Conservation (phyloP, 2,113 vertebrate genomes). For the Etheostoma spectabile region DNA sequence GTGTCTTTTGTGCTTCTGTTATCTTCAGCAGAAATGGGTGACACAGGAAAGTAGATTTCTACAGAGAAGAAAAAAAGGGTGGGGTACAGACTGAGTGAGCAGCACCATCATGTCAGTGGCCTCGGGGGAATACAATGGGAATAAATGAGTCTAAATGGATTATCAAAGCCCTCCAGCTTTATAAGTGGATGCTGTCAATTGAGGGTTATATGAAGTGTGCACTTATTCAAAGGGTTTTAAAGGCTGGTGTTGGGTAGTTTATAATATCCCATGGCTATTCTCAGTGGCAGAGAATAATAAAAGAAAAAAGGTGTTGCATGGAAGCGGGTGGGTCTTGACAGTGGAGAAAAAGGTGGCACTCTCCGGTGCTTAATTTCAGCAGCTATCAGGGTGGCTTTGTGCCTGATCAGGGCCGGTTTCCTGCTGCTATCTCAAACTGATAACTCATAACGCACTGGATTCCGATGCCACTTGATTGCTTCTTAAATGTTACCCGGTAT, state of each 20-base stretch:
- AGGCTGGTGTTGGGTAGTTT: conserved; percentile 45
- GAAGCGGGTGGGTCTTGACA: conserved; percentile 52
- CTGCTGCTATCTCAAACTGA: conserved; percentile 38
- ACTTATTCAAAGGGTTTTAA: conserved; percentile 74
- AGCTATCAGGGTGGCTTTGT: conserved; percentile 29
- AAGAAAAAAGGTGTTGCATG: conserved; percentile 53
- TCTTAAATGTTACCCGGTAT: conserved; percentile 78
- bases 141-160: conserved; percentile 83
- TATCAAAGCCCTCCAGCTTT: conserved; percentile 78
- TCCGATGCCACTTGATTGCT: conserved; percentile 66
- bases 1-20: conserved; percentile 4
- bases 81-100: conserved; percentile 76
- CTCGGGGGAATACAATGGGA: conserved; percentile 74
- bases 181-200: conserved; percentile 73
- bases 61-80: conserved; percentile 75
- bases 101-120: conserved; percentile 77
- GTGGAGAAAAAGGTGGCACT: conserved; percentile 22
- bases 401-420: conserved; percentile 32
- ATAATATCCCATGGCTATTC: conserved; percentile 33
- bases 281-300: conserved; percentile 13
- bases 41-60: conserved; percentile 69
- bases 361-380: conserved; percentile 20
- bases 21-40: conserved; percentile 59
- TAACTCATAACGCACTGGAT: conserved; percentile 45
- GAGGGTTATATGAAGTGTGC: conserved; percentile 73